phyloP scores from a whole-genome alignment of 1,140 invertebrate species.

The Micrasema minimum region DNA sequence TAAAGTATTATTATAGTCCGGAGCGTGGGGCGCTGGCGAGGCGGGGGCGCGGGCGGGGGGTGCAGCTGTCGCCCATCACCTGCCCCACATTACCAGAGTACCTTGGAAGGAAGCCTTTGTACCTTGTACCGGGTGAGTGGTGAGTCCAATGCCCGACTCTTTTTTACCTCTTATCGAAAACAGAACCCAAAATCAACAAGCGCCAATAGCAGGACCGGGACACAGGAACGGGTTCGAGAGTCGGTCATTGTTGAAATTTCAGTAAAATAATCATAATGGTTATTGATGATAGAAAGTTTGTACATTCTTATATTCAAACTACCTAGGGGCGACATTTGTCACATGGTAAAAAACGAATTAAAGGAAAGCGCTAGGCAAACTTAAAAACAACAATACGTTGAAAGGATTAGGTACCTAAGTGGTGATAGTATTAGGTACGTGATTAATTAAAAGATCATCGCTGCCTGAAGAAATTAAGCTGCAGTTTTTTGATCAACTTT shows the following conservation, averaged over 20 bases:
- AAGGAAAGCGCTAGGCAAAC: no score
- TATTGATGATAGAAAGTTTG: no score
- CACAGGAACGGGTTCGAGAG: background rate
- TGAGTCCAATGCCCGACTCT: constrained; percentile 11
- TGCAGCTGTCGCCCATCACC: constrained; percentile 43
- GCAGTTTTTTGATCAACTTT: no score
- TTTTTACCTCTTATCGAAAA: constrained; percentile 23
- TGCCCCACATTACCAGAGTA: constrained; percentile 14
- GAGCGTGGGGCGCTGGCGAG: background rate
- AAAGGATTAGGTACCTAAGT: no score
- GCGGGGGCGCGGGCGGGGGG: constrained; percentile 3
- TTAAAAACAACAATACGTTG: no score
- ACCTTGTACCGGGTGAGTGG: constrained; percentile 10
- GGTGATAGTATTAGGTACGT: no score
- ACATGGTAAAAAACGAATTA: no score
- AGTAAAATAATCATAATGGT: no score
- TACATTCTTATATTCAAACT: no score
- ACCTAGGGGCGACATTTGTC: no score
- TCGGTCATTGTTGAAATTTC: constrained; percentile 3
- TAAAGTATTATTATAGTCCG: constrained; percentile 2
- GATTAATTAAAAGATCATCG: no score
- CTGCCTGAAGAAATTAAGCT: no score
- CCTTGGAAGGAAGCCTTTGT: constrained; percentile 12
- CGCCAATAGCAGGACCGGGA: background rate
- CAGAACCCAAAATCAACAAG: constrained; percentile 12